Evolutionary conservation across 2,888 invertebrate genomes (phyloP), one percentile per base, ranked within the genome.

Genomic region (Tribolium freemani): DNA sequence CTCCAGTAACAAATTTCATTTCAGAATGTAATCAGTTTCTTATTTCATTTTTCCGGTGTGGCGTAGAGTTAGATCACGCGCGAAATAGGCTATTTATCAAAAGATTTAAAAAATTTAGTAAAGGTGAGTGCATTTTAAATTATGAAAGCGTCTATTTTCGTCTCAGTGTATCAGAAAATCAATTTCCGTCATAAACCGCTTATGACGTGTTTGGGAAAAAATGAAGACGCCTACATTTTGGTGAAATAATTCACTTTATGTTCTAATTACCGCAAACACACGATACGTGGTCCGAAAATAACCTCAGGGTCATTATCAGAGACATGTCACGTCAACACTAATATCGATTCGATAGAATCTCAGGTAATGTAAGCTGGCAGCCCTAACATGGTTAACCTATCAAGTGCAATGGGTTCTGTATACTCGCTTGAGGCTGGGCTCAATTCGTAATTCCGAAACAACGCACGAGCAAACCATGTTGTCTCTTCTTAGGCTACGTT

Each of bases 341-440:
- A 56, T 56, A 56, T 56, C 54, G 54, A 56, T 56, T 56, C 54
- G 21, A 48, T 51, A 51, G 16, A 51, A 51, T 51, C 51, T 51
- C 51, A 20, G 10, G 31, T 26, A 56, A 56, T 30, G 54, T 56
- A 56, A 26, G 11, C 30, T 31, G 30, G 30, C 31, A 13, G 54
- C 54, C n/a, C 9, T 30, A 56, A 31, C 13, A 30, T 11, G 26
- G 54, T 56, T 56, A 56, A 56, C 30, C 54, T 56, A 26, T 56
- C 54, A 30, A 26, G 31, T 56, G 54, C 54, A 56, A 56, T 10
- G 54, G 31, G 30, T 56, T 31, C 10, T 30, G 30, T 30, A 56
- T 21, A 10, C 21, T 10, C 11, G 54, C 51, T 20, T 20, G 16
- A 6, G 51, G 51, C 48, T 20, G 20, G 16, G n/a, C 20, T 16